These are phyloP conservation scores for Notoglanidium macrostoma DNA, from an alignment of 2,797 vertebrate species.

Conservation along the genomic window DNA sequence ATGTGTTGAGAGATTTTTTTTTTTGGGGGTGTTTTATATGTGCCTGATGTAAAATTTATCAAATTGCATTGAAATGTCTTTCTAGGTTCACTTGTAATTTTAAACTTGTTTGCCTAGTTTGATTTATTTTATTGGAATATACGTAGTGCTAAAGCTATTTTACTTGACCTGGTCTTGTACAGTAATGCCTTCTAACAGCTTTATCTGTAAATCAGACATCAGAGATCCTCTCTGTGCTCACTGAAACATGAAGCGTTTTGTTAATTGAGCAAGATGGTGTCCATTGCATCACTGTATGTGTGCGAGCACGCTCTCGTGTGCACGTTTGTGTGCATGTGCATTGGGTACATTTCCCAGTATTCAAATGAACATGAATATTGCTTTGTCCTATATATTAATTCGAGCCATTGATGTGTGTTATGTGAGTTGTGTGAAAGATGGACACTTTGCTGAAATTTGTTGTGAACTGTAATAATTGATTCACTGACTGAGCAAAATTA, in stretches of 20 bases:
- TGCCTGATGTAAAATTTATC: background rate
- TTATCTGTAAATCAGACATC: conserved; percentile 1
- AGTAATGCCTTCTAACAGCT: conserved; percentile 7
- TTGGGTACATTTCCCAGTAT: conserved; percentile 1
- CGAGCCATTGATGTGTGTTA: background rate
- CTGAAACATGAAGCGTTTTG: conserved; percentile 9
- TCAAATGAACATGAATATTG: conserved; percentile 21
- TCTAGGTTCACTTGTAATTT: background rate
- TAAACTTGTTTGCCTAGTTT: background rate
- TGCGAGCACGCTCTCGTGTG: background rate
- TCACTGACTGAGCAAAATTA: background rate
- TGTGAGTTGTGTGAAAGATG: conserved; percentile 37
- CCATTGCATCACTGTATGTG: background rate
- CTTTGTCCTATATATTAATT: conserved; percentile 9
- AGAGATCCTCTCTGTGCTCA: background rate
- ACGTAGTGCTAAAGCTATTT: background rate
- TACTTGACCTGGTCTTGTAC: background rate
- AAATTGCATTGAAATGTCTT: background rate
- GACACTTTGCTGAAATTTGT: conserved; percentile 36
- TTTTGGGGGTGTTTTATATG: background rate
- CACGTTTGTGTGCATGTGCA: background rate
- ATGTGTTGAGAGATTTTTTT: background rate
- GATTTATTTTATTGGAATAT: background rate
- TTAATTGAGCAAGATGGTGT: background rate
- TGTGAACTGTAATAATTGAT: background rate